Evolutionary conservation across 2,113 vertebrate species (phyloP).

Genomic region (Sinocyclocheilus rhinocerous): DNA sequence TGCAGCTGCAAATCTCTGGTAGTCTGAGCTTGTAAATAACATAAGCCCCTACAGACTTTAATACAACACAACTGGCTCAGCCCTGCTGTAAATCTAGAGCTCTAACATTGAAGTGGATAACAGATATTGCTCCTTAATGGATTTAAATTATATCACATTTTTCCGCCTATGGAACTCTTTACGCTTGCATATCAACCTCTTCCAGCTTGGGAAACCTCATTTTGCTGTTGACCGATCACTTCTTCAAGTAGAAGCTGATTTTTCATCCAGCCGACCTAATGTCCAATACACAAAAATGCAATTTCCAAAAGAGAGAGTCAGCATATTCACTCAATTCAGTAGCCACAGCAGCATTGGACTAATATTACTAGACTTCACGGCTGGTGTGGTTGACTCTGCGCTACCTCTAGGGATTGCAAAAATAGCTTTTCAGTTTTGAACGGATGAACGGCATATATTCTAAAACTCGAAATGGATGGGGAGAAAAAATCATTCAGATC

Average conservation of each 20-base stretch:
- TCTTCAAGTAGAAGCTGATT: constrained; percentile 31
- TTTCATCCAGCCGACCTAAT: constrained; percentile 19
- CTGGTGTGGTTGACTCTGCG: constrained; percentile 17
- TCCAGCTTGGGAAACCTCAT: constrained; percentile 8
- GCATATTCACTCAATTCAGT: constrained; percentile 32
- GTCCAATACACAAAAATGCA: constrained; percentile 42
- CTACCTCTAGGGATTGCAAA: constrained; percentile 15
- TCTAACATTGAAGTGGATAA: constrained; percentile 33
- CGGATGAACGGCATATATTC: constrained; percentile 57
- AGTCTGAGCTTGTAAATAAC: constrained; percentile 41
- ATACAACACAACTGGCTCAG: constrained; percentile 43
- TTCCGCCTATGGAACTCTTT: constrained; percentile 1
- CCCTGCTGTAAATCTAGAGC: constrained; percentile 36
- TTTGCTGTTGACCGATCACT: constrained; percentile 43
- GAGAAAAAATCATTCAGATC: constrained; percentile 56
- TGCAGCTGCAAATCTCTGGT: constrained; percentile 36
- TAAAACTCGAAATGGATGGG: constrained; percentile 44
- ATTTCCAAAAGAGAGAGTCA: constrained; percentile 36
- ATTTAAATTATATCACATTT: constrained; percentile 35
- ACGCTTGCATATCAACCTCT: constrained; percentile 16
- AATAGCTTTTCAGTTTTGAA: constrained; percentile 54
- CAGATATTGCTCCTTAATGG: constrained; percentile 42
- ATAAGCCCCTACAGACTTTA: constrained; percentile 31
- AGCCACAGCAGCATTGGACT: constrained; percentile 3
- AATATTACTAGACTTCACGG: constrained; percentile 19